Conservation (phyloP, 2,888 invertebrate genomes). For the Graphium colonna region DNA sequence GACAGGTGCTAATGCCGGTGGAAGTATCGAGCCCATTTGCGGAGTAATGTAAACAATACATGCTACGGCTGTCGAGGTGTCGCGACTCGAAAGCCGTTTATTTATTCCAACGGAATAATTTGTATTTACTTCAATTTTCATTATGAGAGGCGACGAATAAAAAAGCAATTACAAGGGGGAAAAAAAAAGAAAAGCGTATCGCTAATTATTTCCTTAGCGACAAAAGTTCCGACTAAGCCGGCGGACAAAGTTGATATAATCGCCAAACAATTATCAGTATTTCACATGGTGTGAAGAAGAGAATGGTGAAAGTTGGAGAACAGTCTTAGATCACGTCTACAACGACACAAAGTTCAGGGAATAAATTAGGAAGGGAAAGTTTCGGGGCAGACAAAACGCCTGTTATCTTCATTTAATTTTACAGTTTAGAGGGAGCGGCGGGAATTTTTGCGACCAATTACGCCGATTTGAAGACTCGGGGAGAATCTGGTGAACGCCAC, state of each 20-base stretch:
- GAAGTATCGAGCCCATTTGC: constrained; percentile 63
- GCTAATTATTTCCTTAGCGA: not conserved
- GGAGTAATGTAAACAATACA: constrained; percentile 59
- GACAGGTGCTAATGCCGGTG: constrained; percentile 73
- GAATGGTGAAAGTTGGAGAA: constrained; percentile 36
- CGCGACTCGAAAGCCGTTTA: not conserved
- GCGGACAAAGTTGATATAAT: constrained; percentile 11
- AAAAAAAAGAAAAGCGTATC: not conserved
- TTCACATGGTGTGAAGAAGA: constrained; percentile 22
- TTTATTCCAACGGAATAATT: not conserved
- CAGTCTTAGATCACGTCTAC: constrained; percentile 52
- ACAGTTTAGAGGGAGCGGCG: constrained; percentile 44
- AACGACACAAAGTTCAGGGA: constrained; percentile 54
- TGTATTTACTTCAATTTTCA: not conserved
- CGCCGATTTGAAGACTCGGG: constrained; percentile 37
- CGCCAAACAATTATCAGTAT: constrained; percentile 14
- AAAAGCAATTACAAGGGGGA: not conserved
- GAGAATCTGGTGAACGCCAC: constrained; percentile 2
- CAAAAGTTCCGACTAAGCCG: not conserved
- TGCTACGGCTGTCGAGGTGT: constrained; percentile 37
- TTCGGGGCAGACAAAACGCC: constrained; percentile 48
- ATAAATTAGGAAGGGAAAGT: constrained; percentile 59
- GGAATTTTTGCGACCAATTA: constrained; percentile 45
- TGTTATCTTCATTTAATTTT: constrained; percentile 61
- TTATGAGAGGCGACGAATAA: not conserved